Conservation (phyloP, 2,797 vertebrate species). For the Todus mexicanus region DNA sequence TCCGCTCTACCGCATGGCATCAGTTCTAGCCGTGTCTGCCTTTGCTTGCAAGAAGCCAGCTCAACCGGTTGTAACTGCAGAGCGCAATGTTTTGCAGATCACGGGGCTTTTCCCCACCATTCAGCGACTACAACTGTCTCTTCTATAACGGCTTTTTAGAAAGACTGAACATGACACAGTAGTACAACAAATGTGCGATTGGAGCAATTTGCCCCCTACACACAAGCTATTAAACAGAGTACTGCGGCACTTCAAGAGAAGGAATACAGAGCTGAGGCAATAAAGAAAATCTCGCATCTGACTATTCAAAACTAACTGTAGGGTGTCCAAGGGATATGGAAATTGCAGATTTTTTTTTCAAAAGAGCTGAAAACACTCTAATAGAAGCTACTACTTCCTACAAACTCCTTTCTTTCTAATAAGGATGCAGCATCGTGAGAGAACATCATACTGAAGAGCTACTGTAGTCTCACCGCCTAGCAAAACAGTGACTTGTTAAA, state of each 20-base stretch:
- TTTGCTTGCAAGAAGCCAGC: neutral
- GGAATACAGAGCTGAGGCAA: neutral
- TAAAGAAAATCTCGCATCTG: neutral
- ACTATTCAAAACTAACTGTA: neutral
- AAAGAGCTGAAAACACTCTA: neutral
- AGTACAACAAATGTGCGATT: neutral
- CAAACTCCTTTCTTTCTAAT: neutral
- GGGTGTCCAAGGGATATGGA: neutral
- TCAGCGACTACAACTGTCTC: neutral
- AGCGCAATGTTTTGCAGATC: neutral
- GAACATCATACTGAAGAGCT: neutral
- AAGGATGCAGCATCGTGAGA: neutral
- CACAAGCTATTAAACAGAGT: neutral
- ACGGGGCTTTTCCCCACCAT: neutral
- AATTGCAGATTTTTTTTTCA: neutral
- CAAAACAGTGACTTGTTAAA: neutral
- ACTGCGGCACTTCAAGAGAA: neutral
- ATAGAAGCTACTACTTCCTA: neutral
- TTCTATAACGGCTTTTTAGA: neutral
- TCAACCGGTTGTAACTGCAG: rapidly evolving
- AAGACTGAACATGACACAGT: neutral
- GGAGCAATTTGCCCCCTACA: neutral
- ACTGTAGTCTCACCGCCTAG: neutral
- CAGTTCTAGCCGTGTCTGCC: neutral
- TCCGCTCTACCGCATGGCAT: neutral